These are phyloP conservation scores for Actinostola sp. DNA, from an alignment of 92 coral and sea anemone genomes.

Conservation along the genomic window DNA sequence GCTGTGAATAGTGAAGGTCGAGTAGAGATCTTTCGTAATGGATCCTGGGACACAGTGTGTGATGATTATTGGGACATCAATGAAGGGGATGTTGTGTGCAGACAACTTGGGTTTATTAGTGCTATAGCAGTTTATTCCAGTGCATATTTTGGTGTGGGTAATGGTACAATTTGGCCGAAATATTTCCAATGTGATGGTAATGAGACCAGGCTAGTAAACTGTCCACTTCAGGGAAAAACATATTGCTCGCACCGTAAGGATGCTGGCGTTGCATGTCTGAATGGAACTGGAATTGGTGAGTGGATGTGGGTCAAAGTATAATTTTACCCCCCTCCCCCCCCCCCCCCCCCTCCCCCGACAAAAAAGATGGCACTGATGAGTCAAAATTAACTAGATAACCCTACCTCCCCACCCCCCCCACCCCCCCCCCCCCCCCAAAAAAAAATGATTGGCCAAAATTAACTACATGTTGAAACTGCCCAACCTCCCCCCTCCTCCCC, in stretches of 20 bases:
- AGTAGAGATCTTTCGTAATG: constrained; percentile 31
- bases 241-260: constrained; percentile 17
- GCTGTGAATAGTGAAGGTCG: too few relatives aligned
- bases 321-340: too few relatives aligned
- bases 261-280: constrained; percentile 26
- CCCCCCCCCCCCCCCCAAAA: too few relatives aligned
- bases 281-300: too few relatives aligned
- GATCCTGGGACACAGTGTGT: constrained; percentile 18
- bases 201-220: constrained; percentile 33
- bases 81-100: constrained; percentile 15
- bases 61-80: constrained; percentile 27
- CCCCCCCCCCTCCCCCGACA: too few relatives aligned
- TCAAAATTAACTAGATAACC: too few relatives aligned
- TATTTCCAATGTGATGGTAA: constrained; percentile 43
- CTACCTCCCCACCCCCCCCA: too few relatives aligned
- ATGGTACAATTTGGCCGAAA: constrained; percentile 40
- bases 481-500: too few relatives aligned
- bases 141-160: constrained; percentile 47
- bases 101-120: constrained; percentile 38
- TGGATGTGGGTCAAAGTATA: too few relatives aligned
- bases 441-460: too few relatives aligned
- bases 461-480: too few relatives aligned
- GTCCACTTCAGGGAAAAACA: background rate
- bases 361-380: too few relatives aligned
- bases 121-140: constrained; percentile 12